These are phyloP conservation scores for Neodiprion lecontei DNA, from an alignment of 1,140 invertebrate species.

Conservation along the genomic window DNA sequence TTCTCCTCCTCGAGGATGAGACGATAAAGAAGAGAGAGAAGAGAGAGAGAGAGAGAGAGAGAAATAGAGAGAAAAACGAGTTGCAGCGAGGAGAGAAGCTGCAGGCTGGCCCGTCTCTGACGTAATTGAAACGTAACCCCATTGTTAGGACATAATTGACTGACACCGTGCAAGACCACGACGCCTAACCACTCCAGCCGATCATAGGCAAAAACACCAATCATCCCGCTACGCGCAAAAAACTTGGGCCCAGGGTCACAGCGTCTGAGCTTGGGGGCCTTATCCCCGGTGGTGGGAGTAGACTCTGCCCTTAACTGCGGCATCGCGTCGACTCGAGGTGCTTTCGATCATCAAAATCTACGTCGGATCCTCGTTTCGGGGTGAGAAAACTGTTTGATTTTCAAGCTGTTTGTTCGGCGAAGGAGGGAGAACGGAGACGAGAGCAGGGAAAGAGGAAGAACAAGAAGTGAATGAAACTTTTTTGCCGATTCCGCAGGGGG, in stretches of 20 bases:
- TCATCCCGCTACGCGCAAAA: slow-evolving; percentile 42
- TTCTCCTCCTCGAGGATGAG: slow-evolving; percentile 40
- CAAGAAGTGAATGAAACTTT: neutral
- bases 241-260: slow-evolving; percentile 18
- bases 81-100: neutral
- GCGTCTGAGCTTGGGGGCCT: too few species aligned
- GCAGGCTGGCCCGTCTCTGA: slow-evolving; percentile 18
- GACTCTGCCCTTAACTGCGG: too few species aligned
- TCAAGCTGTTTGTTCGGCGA: too few species aligned
- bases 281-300: too few species aligned
- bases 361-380: too few species aligned
- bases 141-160: slow-evolving; percentile 58
- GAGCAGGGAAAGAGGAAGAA: too few species aligned
- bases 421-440: too few species aligned
- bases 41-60: slow-evolving; percentile 21
- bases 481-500: neutral
- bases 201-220: slow-evolving; percentile 47
- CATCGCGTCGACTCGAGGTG: too few species aligned
- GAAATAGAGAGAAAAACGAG: slow-evolving; percentile 15
- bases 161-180: slow-evolving; percentile 46
- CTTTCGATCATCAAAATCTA: too few species aligned
- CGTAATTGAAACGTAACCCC: slow-evolving; percentile 59
- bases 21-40: slow-evolving; percentile 28
- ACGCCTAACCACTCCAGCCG: slow-evolving; percentile 22
- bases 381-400: too few species aligned